phyloP scores from a whole-genome alignment of 1,140 invertebrate species.

The Procambarus virginalis region DNA sequence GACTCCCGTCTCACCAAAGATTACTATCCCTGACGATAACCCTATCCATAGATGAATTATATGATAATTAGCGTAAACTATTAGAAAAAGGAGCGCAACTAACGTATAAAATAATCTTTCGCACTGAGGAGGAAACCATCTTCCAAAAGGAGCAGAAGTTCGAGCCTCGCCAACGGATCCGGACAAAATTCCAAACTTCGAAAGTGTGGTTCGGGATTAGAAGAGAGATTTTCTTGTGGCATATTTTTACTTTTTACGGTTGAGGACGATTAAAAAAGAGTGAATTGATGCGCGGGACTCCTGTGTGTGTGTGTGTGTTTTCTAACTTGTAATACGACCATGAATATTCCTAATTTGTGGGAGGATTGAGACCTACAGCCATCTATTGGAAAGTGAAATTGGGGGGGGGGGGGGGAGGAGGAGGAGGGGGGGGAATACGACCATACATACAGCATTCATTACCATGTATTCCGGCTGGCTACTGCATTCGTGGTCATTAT shows the following conservation, averaged over 20 bases:
- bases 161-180: neutral
- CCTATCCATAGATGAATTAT: too few species aligned
- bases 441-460: too few species aligned
- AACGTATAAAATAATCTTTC: too few species aligned
- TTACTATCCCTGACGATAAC: too few species aligned
- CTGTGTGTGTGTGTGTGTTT: neutral
- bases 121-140: neutral
- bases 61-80: too few species aligned
- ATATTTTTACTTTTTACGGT: conserved; percentile 53
- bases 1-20: neutral
- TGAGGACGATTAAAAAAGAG: conserved; percentile 43
- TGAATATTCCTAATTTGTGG: conserved; percentile 38
- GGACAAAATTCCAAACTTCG: conserved; percentile 53
- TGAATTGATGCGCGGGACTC: conserved; percentile 33
- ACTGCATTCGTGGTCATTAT: too few species aligned
- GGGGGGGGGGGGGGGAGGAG: neutral
- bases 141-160: neutral
- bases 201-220: conserved; percentile 54
- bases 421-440: too few species aligned
- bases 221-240: conserved; percentile 53
- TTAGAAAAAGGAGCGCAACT: too few species aligned
- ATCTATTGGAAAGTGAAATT: conserved; percentile 21
- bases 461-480: too few species aligned
- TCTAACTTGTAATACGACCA: conserved; percentile 37
- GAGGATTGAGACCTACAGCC: conserved; percentile 5